These are phyloP conservation scores for Eumaeus atala DNA, from an alignment of 1,140 invertebrate genomes.

Conservation along the genomic window DNA sequence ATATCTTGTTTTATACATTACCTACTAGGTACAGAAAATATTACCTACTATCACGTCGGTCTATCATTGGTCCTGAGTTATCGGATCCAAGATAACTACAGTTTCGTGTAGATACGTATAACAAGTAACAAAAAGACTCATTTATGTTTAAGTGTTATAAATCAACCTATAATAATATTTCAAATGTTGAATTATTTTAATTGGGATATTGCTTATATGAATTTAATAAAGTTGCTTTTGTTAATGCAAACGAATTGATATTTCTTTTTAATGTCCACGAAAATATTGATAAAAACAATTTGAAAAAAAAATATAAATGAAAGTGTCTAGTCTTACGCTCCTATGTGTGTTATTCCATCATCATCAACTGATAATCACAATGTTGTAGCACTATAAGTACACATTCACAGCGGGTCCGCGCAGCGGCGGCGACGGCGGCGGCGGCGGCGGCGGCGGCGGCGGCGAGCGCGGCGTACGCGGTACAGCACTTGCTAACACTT, in stretches of 20 bases:
- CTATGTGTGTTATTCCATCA: constrained; percentile 54
- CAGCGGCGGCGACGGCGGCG: constrained; percentile 16
- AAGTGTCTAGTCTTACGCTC: constrained; percentile 60
- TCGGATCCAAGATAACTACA: too few relatives aligned
- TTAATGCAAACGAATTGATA: too few relatives aligned
- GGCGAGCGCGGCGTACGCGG: constrained; percentile 37
- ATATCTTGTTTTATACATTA: constrained; percentile 8
- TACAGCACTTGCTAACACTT: constrained; percentile 55
- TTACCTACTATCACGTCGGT: constrained; percentile 7
- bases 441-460: too few relatives aligned
- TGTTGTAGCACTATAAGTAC: constrained; percentile 57
- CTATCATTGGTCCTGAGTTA: constrained; percentile 7
- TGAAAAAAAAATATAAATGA: constrained; percentile 18
- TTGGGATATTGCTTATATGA: too few relatives aligned
- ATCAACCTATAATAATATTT: too few relatives aligned
- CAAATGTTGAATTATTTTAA: too few relatives aligned
- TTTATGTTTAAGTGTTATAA: too few relatives aligned
- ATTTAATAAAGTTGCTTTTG: too few relatives aligned
- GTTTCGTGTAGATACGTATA: too few relatives aligned
- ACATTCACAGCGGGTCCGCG: constrained; percentile 51
- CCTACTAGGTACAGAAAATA: constrained; percentile 7
- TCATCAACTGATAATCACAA: constrained; percentile 51
- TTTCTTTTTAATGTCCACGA: too few relatives aligned
- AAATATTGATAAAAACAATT: background rate
- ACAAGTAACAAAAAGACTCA: too few relatives aligned